phyloP scores from a whole-genome alignment of 1,140 invertebrate species.

The Saccostrea echinata region DNA sequence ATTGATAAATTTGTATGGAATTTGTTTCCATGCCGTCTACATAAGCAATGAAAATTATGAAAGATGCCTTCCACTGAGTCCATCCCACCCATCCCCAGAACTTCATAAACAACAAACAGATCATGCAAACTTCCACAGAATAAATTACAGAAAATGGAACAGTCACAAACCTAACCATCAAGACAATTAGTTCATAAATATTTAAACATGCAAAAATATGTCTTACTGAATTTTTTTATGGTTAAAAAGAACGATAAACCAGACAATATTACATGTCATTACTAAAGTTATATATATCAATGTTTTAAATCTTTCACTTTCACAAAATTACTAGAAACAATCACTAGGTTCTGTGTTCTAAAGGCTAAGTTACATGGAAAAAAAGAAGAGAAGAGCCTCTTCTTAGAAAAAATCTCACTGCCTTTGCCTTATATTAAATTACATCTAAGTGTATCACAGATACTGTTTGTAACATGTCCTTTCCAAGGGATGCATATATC shows the following conservation, averaged over 20 bases:
- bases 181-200: not conserved
- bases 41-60: constrained; percentile 19
- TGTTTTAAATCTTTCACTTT: not conserved
- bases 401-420: not conserved
- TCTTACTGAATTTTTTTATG: not conserved
- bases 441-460: constrained; percentile 5
- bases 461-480: constrained; percentile 6
- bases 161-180: not conserved
- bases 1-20: not conserved
- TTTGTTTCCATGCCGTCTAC: constrained; percentile 10
- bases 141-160: not conserved
- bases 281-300: not conserved
- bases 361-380: not conserved
- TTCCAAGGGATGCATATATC: not conserved
- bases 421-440: not conserved
- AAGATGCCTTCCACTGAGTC: not conserved
- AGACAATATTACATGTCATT: not conserved
- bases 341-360: not conserved
- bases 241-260: not conserved
- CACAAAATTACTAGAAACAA: not conserved
- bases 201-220: not conserved
- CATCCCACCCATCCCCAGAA: not conserved
- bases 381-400: not conserved
- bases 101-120: constrained; percentile 22
- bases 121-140: constrained; percentile 1